These are phyloP conservation scores for Sarcophaga caerulescens DNA, from an alignment of 2,888 invertebrate genomes.

Conservation along the genomic window DNA sequence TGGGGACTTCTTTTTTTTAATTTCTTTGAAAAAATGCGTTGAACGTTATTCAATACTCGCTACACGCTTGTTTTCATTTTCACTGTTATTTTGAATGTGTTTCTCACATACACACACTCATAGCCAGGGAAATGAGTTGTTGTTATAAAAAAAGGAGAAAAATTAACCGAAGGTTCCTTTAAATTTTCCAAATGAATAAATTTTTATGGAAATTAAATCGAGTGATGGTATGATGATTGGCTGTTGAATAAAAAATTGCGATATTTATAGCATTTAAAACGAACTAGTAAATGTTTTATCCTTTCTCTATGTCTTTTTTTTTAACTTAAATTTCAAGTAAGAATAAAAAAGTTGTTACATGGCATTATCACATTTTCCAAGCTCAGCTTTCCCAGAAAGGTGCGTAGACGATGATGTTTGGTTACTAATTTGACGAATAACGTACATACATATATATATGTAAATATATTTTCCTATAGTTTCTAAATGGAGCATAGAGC, in stretches of 20 bases:
- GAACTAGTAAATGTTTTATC: no score
- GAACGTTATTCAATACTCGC: neutral
- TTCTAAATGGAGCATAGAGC: no score
- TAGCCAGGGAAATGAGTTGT: neutral
- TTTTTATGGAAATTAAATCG: neutral
- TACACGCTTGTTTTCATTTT: neutral
- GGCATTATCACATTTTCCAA: no score
- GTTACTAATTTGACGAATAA: no score
- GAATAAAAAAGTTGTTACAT: no score
- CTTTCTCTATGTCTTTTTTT: no score
- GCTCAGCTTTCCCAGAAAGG: no score
- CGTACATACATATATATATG: no score
- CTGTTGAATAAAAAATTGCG: neutral
- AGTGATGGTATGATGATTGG: neutral
- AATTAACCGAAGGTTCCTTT: neutral
- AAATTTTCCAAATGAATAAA: slow-evolving; percentile 1
- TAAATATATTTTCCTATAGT: no score
- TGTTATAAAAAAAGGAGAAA: neutral
- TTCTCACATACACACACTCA: no score
- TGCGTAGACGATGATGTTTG: no score
- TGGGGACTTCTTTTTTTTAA: neutral
- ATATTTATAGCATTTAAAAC: neutral
- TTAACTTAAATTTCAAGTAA: no score
- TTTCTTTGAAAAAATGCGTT: neutral
- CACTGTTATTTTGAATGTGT: neutral